Base-by-base conservation (phyloP, 2,888 invertebrate species). In the Diachrysia chrysitis region DNA sequence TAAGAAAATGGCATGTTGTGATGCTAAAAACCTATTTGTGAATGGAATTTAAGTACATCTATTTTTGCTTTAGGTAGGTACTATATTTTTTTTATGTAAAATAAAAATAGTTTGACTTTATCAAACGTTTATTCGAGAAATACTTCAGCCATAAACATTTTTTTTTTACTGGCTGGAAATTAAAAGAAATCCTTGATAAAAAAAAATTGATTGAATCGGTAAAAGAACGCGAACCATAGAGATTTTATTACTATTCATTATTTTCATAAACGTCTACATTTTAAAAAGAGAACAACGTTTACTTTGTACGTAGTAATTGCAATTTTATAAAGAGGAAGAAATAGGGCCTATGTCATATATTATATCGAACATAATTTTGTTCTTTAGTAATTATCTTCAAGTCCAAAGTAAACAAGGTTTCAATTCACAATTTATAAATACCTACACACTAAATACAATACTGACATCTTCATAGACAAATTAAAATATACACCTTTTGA, bases 381-480 rank as follows among this genome's bases (percentile, higher is more conserved):
- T 25, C 61, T 48, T 35, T 21, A 51, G 16, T 32, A 25, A 25
- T n/a, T 12, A 64, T 37, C 62, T 55, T 62, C 32, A 58, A 69
- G 32, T 66, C 14, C 66, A 73, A 74, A 73, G 69, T 74, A 71
- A 66, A 71, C 55, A 60, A 42, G 32, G 35, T 55, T 71, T 68
- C 37, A 56, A 65, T 58, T 59, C 58, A 71, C 53, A 78, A 79
- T 85, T 83, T 90, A 92, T 90, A 90, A 90, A 89, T 89, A 89
- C 81, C 86, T 92, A 90, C 76, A 68, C 58, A 78, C 88, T 91
- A 91, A 86, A 63, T 86, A 90, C 87, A 93, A 93, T 93, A 93
- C 93, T 93, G 93, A 89, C 86, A 88, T 85, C 84, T 84, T 86
- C 83, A 85, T 83, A 81, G 83, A 87, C 81, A 86, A 85, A 85